Base-by-base conservation (phyloP, 2,797 vertebrate species). In the Okamejei kenojei region DNA sequence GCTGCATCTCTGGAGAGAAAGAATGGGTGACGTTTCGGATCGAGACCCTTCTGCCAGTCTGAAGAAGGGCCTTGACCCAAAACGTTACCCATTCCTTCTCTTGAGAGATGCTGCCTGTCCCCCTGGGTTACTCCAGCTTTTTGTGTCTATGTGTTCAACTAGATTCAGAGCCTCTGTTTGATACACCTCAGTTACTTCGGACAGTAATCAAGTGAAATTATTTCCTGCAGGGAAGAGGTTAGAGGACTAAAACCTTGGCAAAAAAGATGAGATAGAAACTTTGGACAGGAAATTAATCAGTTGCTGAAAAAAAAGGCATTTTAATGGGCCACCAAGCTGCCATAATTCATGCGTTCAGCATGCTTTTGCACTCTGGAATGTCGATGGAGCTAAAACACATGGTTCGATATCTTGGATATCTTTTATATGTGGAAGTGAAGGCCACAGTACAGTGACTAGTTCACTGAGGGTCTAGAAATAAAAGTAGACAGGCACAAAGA, bases 401-500 rank as follows among this genome's bases (percentile, higher is more conserved):
- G n/a, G 63, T 21, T 65, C 29, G 11, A 35, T 78, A 78, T 35
- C 77, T 78, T 35, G 77, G 61, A 65, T 65, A 32, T 68, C 6
- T n/a, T 23, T 17, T 19, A 8, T 19, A 15, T 63, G 63, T 84
- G 3, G 8, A 61, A 29, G 6, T n/a, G 54, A 32, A 65, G 61
- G 58, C 10, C 1, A 97, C 95, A 54, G 94, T 95, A 80, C 95
- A 93, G 96, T 96, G 35, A 93, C 96, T 0, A 94, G 95, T 0
- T n/a, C 96, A 29, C 95, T 95, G 10, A 96, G 95, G 90, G 95
- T 96, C 35, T 93, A 96, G 10, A 96, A 95, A 95, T 93, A 97
- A 97, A 94, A 96, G 96, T 11, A 95, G 98, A 84, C 93, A 96
- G 29, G 97, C 97, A n/a, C 98, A 97, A 96, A 97, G 97, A 94